Evolutionary conservation across 2,888 invertebrate species (phyloP).

Genomic region (Drosophila peninsularis): DNA sequence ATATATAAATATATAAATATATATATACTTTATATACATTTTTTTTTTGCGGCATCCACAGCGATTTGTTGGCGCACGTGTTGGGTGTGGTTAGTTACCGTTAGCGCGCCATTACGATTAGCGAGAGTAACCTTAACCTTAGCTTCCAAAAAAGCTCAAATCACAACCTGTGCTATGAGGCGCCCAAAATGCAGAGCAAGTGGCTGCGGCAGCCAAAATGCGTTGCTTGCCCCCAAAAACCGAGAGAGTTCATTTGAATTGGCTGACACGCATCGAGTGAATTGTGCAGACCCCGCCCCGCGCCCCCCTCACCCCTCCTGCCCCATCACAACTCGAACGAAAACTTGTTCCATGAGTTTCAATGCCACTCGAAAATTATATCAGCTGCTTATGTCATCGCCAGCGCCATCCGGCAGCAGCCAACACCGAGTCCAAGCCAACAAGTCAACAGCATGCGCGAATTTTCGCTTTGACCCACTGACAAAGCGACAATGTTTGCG

Average conservation of each 20-base stretch:
- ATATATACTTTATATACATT: constrained; percentile 1
- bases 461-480: constrained; percentile 63
- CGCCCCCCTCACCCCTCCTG: neutral
- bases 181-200: constrained; percentile 74
- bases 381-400: constrained; percentile 57
- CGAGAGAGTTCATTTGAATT: constrained; percentile 67
- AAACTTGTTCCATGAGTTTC: constrained; percentile 52
- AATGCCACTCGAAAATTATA: constrained; percentile 62
- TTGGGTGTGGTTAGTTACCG: constrained; percentile 70
- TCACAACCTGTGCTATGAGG: constrained; percentile 82
- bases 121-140: constrained; percentile 81
- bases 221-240: constrained; percentile 27
- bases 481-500: constrained; percentile 62
- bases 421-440: neutral
- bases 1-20: constrained; percentile 8
- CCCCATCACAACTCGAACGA: constrained; percentile 7
- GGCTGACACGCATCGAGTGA: constrained; percentile 55
- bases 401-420: constrained; percentile 5
- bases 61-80: constrained; percentile 9
- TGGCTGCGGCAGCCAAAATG: constrained; percentile 60
- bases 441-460: constrained; percentile 34
- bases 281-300: too few relatives aligned
- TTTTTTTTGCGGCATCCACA: constrained; percentile 16
- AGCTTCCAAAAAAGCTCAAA: constrained; percentile 84
- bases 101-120: constrained; percentile 47